A percentile compares a stretch with the other conserved stretches of the same genome.
Evolutionary conservation across 2,888 invertebrate species (phyloP).

Genomic region (Campopleginae sp.): DNA sequence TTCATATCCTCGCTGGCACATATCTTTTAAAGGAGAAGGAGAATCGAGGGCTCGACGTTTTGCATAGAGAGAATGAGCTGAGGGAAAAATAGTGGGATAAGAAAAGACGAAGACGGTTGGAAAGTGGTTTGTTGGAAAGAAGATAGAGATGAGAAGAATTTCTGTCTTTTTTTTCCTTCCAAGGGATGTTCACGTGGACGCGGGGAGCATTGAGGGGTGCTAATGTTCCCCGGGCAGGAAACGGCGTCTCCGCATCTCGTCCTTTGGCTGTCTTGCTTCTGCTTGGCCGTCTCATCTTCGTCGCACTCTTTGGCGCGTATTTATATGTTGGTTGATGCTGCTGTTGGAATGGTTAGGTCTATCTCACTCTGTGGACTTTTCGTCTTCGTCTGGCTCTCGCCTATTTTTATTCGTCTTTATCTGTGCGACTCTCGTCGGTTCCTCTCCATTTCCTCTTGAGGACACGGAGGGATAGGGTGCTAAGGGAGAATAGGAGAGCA

Average conservation of each 20-base stretch:
- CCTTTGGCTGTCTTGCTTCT: slow-evolving; percentile 77
- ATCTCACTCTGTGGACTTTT: slow-evolving; percentile 27
- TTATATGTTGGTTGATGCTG: slow-evolving; percentile 7
- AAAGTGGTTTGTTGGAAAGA: slow-evolving; percentile 50
- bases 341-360: slow-evolving; percentile 51
- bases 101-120: slow-evolving; percentile 63
- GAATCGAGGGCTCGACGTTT: slow-evolving; percentile 58
- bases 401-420: slow-evolving; percentile 84
- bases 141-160: slow-evolving; percentile 56
- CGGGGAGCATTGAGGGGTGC: slow-evolving; percentile 81
- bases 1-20: not conserved
- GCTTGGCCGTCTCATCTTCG: slow-evolving; percentile 53
- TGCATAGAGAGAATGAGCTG: slow-evolving; percentile 35
- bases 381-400: slow-evolving; percentile 77
- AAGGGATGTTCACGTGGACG: slow-evolving; percentile 67
- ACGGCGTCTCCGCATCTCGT: slow-evolving; percentile 83
- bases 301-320: slow-evolving; percentile 37
- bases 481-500: slow-evolving; percentile 45
- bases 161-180: slow-evolving; percentile 61
- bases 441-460: slow-evolving; percentile 84
- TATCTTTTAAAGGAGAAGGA: slow-evolving; percentile 24
- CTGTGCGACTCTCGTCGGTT: slow-evolving; percentile 83
- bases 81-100: slow-evolving; percentile 53
- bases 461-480: slow-evolving; percentile 71
- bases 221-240: slow-evolving; percentile 84